Evolutionary conservation across 2,113 vertebrate species (phyloP), one percentile per base, ranked within the genome.

Genomic region (Sterna hirundo): DNA sequence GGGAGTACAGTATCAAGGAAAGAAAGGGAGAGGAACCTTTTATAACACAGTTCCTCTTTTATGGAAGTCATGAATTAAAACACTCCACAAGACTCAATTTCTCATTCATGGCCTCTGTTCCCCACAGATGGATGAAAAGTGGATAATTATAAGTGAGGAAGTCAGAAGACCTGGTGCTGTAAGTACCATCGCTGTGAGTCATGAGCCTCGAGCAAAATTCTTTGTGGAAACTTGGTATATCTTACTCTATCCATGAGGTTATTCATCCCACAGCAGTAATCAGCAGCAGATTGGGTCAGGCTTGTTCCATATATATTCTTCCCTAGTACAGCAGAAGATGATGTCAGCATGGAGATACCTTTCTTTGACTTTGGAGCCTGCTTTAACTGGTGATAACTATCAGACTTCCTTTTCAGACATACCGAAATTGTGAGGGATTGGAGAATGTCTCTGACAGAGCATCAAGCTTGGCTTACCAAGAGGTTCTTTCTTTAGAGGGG

Each of bases 141-240:
- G 62, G 77, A 79, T 96, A 94, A 94, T 79, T 94, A 10, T 94
- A 93, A 96, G 74, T 79, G 91, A 91, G 83, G 86, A 93, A 93
- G 86, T 91, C 65, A 93, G 91, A 94, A 94, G 86, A 76, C 83
- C 86, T 85, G 70, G 40, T 96, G 83, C 81, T 85, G 87, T 91
- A 81, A 94, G 94, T 89, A 62, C 71, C 21, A 30, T 61, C 86
- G 51, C 83, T 93, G 42, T 92, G 72, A 95, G 80, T 91, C 91
- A 91, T 82, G 49, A 93, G 61, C 58, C 70, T 52, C 61, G 20
- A 84, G 57, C n/a, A 86, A 76, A 84, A 76, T 69, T 94, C 47
- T 87, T 90, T 62, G 57, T 65, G 52, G 32, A 30, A 89, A 8
- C 44, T 84, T 79, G 76, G 16, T 86, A 7, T 65, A 44, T 88